Evolutionary conservation across 37 sponge, comb jelly and placozoan species (phyloP).

Genomic region (Theonella swinhoei): DNA sequence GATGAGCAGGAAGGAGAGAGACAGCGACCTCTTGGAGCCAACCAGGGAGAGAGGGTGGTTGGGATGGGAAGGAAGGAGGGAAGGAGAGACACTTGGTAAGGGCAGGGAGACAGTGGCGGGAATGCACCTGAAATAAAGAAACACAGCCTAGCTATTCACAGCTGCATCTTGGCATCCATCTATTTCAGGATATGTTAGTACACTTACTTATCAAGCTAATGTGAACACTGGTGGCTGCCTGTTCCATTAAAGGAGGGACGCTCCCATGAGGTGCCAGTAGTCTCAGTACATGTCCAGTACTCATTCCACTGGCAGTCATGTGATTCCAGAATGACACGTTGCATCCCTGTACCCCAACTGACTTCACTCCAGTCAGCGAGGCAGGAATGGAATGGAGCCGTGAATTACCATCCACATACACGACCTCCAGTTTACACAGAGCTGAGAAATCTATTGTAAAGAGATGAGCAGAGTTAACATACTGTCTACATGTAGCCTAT

Average conservation of each 20-base stretch:
- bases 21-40: slow-evolving; percentile 7
- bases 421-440: not conserved
- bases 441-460: slow-evolving; percentile 16
- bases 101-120: not conserved
- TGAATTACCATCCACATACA: not conserved
- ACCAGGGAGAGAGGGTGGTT: not conserved
- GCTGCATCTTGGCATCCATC: too few species aligned
- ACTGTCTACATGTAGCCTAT: not conserved
- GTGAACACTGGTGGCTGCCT: not conserved
- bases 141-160: too few species aligned
- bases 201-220: not conserved
- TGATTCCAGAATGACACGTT: not conserved
- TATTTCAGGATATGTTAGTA: not conserved
- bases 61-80: not conserved
- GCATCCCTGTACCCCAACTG: slow-evolving; percentile 7
- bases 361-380: not conserved
- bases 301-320: not conserved
- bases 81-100: not conserved
- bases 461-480: not conserved
- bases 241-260: slow-evolving; percentile 13
- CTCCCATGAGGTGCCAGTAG: not conserved
- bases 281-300: not conserved
- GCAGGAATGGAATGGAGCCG: not conserved
- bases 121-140: not conserved
- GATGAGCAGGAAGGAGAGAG: not conserved